phyloP scores from a whole-genome alignment of 2,113 vertebrate species.

The Scartelaos histophorus region DNA sequence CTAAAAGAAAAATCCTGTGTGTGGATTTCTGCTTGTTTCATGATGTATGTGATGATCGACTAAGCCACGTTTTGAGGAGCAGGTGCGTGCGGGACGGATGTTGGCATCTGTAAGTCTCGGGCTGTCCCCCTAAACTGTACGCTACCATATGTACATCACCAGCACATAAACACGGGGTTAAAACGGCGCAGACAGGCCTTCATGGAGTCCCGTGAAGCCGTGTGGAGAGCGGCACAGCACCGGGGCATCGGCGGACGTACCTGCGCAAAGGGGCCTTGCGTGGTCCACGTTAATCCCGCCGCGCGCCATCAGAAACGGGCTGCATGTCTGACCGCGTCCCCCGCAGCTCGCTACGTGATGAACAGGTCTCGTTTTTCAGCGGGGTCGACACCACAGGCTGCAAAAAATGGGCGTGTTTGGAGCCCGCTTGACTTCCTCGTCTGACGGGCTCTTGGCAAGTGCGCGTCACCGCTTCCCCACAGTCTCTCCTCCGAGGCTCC shows the following conservation, averaged over 20 bases:
- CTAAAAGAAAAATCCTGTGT: background rate
- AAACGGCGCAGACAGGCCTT: constrained; percentile 60
- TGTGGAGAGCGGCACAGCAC: constrained; percentile 3
- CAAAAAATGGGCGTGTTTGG: constrained; percentile 54
- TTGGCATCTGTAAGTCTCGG: constrained; percentile 43
- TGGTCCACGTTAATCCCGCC: constrained; percentile 31
- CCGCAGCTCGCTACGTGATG: constrained; percentile 29
- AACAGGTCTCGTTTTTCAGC: constrained; percentile 14
- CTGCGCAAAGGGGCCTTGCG: constrained; percentile 42
- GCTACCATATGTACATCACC: constrained; percentile 31
- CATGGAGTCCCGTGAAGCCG: constrained; percentile 8
- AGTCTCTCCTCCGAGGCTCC: constrained; percentile 15
- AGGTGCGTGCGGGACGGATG: constrained; percentile 58
- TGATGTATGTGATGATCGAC: background rate
- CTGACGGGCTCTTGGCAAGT: constrained; percentile 54
- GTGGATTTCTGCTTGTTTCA: background rate
- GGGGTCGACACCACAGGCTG: constrained; percentile 39
- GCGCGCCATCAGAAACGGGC: constrained; percentile 22
- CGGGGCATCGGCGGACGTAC: constrained; percentile 35
- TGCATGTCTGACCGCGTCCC: constrained; percentile 49
- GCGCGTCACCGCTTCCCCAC: constrained; percentile 48
- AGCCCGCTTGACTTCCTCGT: constrained; percentile 65
- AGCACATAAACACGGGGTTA: constrained; percentile 8
- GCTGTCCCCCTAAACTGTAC: background rate
- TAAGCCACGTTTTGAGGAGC: constrained; percentile 22